Conservation (phyloP, 2,888 invertebrate genomes). For the Synanthedon andrenaeformis region DNA sequence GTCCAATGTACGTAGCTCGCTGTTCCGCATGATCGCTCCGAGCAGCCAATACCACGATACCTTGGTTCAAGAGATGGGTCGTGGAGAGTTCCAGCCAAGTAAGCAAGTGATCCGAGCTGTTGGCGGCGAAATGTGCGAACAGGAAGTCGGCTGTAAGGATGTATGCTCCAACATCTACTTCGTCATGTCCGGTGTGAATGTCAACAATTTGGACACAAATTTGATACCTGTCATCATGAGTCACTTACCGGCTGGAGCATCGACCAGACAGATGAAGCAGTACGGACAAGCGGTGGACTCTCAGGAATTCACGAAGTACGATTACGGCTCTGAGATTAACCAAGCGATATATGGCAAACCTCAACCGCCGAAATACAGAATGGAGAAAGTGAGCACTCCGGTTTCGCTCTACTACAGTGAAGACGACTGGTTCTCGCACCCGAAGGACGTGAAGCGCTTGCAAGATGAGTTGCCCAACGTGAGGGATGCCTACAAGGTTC, state of each 20-base stretch:
- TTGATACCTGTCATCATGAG: constrained; percentile 64
- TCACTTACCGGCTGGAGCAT: constrained; percentile 70
- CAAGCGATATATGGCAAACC: constrained; percentile 39
- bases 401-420: constrained; percentile 50
- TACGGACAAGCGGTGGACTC: constrained; percentile 61
- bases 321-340: constrained; percentile 47
- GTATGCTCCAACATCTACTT: constrained; percentile 74
- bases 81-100: constrained; percentile 40
- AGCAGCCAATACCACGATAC: constrained; percentile 31
- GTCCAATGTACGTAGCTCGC: constrained; percentile 48
- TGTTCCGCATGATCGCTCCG: constrained; percentile 50
- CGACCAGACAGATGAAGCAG: constrained; percentile 65
- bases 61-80: constrained; percentile 29
- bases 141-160: constrained; percentile 44
- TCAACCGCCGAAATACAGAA: constrained; percentile 44
- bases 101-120: constrained; percentile 30
- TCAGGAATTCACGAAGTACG: constrained; percentile 43
- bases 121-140: constrained; percentile 45
- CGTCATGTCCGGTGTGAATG: constrained; percentile 67
- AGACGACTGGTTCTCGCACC: constrained; percentile 76
- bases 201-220: constrained; percentile 62
- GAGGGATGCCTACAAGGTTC: constrained; percentile 64
- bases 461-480: constrained; percentile 68
- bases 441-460: constrained; percentile 69
- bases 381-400: constrained; percentile 46